Conservation (phyloP, 2,113 vertebrate genomes). For the Sphaerodactylus townsendi region DNA sequence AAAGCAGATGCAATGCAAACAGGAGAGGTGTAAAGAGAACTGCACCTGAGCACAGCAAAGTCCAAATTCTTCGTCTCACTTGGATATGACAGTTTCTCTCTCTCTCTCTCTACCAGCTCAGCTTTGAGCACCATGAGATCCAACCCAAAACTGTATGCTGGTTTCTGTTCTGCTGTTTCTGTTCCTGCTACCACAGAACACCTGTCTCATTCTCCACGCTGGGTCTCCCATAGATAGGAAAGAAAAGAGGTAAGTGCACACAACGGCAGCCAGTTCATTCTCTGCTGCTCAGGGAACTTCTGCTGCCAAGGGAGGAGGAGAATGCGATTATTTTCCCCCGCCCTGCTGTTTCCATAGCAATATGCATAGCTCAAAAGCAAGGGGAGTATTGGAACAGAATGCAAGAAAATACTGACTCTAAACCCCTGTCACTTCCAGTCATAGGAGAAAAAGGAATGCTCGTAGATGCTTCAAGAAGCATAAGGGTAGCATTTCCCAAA, state of each 20-base stretch:
- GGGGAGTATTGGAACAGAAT: not conserved
- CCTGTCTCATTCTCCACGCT: not conserved
- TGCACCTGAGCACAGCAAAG: not conserved
- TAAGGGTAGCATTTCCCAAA: not conserved
- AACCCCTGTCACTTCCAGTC: not conserved
- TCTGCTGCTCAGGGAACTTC: not conserved
- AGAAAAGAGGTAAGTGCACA: not conserved
- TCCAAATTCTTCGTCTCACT: not conserved
- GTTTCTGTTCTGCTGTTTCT: not conserved
- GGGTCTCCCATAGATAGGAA: not conserved
- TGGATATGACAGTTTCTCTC: not conserved
- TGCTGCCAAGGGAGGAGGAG: not conserved
- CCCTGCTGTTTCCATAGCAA: constrained; percentile 27
- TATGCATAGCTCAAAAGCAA: constrained; percentile 8
- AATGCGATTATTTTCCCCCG: not conserved
- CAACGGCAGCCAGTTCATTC: not conserved
- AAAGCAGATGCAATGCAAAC: not conserved
- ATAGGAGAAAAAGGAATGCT: too few species aligned
- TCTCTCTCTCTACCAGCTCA: not conserved
- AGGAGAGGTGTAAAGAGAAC: not conserved
- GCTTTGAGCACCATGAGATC: not conserved
- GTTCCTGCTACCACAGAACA: not conserved
- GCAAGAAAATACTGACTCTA: not conserved
- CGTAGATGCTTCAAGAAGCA: not conserved
- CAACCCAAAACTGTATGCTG: fast-evolving